Percentiles rank a stretch among this genome's conserved stretches.
These are phyloP conservation scores for Glossosoma conforme DNA, from an alignment of 1,140 invertebrate species.

Conservation along the genomic window DNA sequence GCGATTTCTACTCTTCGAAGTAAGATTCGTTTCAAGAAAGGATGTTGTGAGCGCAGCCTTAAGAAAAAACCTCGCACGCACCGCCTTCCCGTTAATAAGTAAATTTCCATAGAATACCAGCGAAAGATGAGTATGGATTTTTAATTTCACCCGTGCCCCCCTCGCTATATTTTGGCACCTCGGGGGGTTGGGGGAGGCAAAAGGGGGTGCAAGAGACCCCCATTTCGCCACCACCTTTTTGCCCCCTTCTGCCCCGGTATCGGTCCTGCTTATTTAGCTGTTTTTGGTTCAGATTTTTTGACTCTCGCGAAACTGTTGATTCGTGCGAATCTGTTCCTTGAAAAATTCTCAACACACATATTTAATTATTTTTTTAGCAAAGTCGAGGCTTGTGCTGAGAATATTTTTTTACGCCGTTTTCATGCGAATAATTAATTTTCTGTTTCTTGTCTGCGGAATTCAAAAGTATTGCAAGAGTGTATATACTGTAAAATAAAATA, in stretches of 20 bases:
- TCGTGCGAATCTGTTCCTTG: no score
- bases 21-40: no score
- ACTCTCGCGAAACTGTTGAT: not conserved
- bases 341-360: no score
- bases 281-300: slow-evolving; percentile 15
- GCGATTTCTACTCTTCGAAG: no score
- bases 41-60: no score
- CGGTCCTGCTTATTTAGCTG: slow-evolving; percentile 26
- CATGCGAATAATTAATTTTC: no score
- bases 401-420: no score
- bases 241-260: slow-evolving; percentile 20
- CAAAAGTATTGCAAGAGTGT: no score
- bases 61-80: slow-evolving; percentile 25
- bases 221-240: slow-evolving; percentile 10
- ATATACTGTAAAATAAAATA: no score
- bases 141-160: slow-evolving; percentile 27
- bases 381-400: no score
- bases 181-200: slow-evolving; percentile 7
- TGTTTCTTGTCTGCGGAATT: no score
- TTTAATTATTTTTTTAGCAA: no score
- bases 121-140: slow-evolving; percentile 32
- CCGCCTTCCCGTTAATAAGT: slow-evolving; percentile 29
- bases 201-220: not conserved
- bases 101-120: slow-evolving; percentile 30
- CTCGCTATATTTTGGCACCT: slow-evolving; percentile 23